Conservation (phyloP, 2,888 invertebrate species). For the Cerceris ruficornis region DNA sequence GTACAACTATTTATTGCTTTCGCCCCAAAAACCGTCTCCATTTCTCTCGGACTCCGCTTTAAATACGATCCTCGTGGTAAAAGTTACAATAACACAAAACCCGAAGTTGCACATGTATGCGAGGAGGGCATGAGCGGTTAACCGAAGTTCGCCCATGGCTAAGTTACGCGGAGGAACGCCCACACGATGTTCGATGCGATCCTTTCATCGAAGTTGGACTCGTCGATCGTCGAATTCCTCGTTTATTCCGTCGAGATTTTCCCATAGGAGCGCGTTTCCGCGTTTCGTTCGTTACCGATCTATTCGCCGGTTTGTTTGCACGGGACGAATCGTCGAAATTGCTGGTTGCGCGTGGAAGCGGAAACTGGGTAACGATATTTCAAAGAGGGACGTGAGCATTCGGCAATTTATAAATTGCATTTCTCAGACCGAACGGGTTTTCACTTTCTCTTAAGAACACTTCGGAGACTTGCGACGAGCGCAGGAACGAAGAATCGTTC, state of each 20-base stretch:
- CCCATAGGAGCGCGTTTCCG: constrained; percentile 36
- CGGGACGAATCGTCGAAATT: not conserved
- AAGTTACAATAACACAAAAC: constrained; percentile 1
- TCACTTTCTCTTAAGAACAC: not conserved
- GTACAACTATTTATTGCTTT: too few relatives aligned
- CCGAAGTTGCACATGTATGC: not conserved
- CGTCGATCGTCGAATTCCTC: constrained; percentile 34
- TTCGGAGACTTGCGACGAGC: too few relatives aligned
- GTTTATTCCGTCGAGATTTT: constrained; percentile 37
- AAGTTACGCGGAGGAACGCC: constrained; percentile 34
- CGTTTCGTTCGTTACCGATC: constrained; percentile 25
- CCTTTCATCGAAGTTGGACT: constrained; percentile 14
- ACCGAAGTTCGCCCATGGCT: constrained; percentile 35
- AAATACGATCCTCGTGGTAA: too few relatives aligned
- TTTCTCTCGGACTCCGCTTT: too few relatives aligned
- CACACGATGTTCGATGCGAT: constrained; percentile 17
- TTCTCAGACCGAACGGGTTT: not conserved
- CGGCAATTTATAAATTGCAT: not conserved
- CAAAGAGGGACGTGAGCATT: not conserved
- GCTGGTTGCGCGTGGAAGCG: not conserved
- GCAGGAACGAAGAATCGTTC: too few relatives aligned
- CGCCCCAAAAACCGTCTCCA: too few relatives aligned
- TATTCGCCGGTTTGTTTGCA: constrained; percentile 3
- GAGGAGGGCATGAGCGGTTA: constrained; percentile 23
- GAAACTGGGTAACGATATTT: not conserved